Percentiles rank a stretch among this genome's conserved stretches.
These are phyloP conservation scores for Chaetodon auriga DNA, from an alignment of 2,113 vertebrate species.

Conservation along the genomic window DNA sequence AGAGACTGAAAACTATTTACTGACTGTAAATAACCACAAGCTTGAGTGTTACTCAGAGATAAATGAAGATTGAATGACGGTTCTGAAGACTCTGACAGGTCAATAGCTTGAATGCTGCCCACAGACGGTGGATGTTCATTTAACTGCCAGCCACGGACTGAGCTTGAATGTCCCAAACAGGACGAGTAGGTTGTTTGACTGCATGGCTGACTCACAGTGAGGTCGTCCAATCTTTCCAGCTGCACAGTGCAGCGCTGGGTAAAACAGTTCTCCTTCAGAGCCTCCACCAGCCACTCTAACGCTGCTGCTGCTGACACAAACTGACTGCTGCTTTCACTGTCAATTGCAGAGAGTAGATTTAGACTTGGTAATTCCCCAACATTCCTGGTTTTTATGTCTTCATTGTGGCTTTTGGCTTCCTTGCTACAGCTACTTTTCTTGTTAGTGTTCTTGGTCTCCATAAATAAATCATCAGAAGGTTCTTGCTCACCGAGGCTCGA, in stretches of 20 bases:
- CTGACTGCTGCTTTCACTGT: slow-evolving; percentile 26
- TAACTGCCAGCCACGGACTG: not conserved
- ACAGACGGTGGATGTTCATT: not conserved
- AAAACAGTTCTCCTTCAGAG: slow-evolving; percentile 72
- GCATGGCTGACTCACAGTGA: slow-evolving; percentile 27
- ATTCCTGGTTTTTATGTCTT: not conserved
- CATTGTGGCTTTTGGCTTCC: not conserved
- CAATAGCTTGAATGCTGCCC: not conserved
- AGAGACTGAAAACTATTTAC: not conserved
- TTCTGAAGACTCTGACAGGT: slow-evolving; percentile 4
- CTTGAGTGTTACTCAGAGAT: not conserved
- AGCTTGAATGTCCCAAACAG: slow-evolving; percentile 48
- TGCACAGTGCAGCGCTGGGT: slow-evolving; percentile 59
- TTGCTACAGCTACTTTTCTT: not conserved
- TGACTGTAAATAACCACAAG: not conserved
- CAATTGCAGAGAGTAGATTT: slow-evolving; percentile 14
- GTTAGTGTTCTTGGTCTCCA: not conserved
- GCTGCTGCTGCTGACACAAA: slow-evolving; percentile 60
- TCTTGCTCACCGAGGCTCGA: not conserved
- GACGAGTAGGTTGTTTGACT: slow-evolving; percentile 50
- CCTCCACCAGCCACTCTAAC: slow-evolving; percentile 59
- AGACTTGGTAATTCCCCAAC: not conserved
- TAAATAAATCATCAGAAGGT: slow-evolving; percentile 25
- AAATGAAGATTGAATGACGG: not conserved
- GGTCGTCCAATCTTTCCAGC: slow-evolving; percentile 57